Evolutionary conservation across 1,140 invertebrate genomes (phyloP).

Genomic region (Zaprionus taronus): DNA sequence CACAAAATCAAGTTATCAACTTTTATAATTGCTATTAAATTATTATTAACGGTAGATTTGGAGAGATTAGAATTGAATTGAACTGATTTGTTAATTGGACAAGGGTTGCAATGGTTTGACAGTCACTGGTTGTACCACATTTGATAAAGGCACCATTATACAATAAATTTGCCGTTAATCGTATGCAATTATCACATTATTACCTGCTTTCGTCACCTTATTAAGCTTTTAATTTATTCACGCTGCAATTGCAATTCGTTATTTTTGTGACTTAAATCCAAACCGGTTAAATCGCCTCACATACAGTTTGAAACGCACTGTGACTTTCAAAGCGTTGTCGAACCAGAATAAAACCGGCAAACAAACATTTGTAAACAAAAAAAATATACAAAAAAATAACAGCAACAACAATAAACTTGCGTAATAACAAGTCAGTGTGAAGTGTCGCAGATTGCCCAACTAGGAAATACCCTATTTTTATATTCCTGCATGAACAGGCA

Average conservation of each 20-base stretch:
- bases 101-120: neutral
- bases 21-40: no score
- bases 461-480: conserved; percentile 3
- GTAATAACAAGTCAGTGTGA: conserved; percentile 9
- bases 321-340: conserved; percentile 21
- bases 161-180: neutral
- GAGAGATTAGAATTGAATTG: neutral
- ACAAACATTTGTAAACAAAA: conserved; percentile 44
- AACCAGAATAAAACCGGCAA: conserved; percentile 43
- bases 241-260: neutral
- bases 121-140: neutral
- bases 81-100: neutral
- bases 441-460: neutral
- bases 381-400: conserved; percentile 3
- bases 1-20: no score
- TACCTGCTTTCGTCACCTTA: neutral
- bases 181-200: conserved; percentile 4
- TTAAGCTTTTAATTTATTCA: conserved; percentile 11
- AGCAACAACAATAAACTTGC: conserved; percentile 31
- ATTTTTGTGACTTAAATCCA: neutral
- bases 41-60: no score
- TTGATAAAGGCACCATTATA: neutral
- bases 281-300: conserved; percentile 38
- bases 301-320: conserved; percentile 24
- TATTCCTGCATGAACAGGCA: no score